phyloP scores from a whole-genome alignment of 2,797 vertebrate species.

The Loriculus beryllinus region DNA sequence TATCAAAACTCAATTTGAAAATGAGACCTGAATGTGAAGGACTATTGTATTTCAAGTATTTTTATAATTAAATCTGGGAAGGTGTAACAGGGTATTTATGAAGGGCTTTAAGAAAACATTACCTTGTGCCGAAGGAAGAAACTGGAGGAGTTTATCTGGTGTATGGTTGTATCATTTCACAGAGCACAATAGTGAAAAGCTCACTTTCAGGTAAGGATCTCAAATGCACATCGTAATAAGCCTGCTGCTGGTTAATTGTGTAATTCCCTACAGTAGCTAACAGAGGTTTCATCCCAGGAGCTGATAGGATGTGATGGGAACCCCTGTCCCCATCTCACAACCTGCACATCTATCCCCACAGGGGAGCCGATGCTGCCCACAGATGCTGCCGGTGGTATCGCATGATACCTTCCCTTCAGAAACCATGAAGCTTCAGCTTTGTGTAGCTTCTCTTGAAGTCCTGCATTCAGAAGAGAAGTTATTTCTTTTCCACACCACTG shows the following conservation, averaged over 20 bases:
- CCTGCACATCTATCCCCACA: rapidly evolving
- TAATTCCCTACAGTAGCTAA: rapidly evolving
- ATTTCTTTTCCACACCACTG: neutral
- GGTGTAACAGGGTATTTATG: neutral
- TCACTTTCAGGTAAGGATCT: neutral
- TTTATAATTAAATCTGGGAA: conserved; percentile 15
- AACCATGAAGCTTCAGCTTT: neutral
- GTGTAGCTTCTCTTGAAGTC: neutral
- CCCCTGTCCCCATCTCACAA: neutral
- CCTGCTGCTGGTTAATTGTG: neutral
- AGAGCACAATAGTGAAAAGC: neutral
- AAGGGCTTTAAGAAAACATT: neutral
- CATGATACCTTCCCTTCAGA: rapidly evolving
- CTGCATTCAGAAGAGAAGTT: neutral
- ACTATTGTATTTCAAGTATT: conserved; percentile 24
- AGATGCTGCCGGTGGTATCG: neutral
- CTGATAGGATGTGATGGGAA: too few species aligned
- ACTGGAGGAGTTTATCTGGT: neutral
- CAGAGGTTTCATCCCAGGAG: neutral
- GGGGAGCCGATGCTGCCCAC: neutral
- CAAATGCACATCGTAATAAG: rapidly evolving
- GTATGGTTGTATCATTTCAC: neutral
- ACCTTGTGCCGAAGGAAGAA: neutral
- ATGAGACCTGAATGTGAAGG: neutral
- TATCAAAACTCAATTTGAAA: conserved; percentile 44